Evolutionary conservation across 2,797 vertebrate species (phyloP).

Genomic region (Mus spretus): DNA sequence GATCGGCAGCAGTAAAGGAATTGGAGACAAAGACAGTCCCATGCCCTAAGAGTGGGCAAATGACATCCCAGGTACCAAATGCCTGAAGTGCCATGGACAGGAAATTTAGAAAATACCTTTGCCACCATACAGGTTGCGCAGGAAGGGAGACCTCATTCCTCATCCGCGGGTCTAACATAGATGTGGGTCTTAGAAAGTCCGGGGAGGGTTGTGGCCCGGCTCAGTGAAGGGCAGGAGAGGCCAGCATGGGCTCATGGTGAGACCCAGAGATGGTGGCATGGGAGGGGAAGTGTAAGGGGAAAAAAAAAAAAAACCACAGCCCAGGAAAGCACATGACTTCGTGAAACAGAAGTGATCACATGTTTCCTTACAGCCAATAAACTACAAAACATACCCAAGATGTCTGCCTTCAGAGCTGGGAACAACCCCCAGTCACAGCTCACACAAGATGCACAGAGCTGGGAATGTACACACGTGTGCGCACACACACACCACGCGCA

Average conservation of each 20-base stretch:
- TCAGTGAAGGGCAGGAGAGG: not conserved
- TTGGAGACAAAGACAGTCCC: not conserved
- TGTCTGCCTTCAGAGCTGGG: not conserved
- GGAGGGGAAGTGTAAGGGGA: too few relatives aligned
- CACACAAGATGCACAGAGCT: not conserved
- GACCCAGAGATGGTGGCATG: not conserved
- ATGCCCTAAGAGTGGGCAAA: accelerated
- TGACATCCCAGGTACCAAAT: not conserved
- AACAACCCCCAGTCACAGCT: accelerated
- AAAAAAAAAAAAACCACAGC: not conserved
- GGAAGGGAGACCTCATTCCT: not conserved
- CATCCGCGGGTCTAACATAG: too few relatives aligned
- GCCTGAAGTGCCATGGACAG: accelerated
- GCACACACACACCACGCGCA: too few relatives aligned
- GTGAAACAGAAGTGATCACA: not conserved
- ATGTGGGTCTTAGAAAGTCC: accelerated
- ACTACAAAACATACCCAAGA: not conserved
- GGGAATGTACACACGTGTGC: not conserved
- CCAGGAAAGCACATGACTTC: accelerated
- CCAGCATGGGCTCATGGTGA: accelerated
- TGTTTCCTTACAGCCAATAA: accelerated
- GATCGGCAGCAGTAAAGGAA: accelerated
- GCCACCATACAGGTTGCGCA: accelerated
- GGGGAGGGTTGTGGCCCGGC: accelerated
- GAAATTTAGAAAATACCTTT: not conserved